Conservation (phyloP, 2,797 vertebrate genomes). For the Tangara arthus region DNA sequence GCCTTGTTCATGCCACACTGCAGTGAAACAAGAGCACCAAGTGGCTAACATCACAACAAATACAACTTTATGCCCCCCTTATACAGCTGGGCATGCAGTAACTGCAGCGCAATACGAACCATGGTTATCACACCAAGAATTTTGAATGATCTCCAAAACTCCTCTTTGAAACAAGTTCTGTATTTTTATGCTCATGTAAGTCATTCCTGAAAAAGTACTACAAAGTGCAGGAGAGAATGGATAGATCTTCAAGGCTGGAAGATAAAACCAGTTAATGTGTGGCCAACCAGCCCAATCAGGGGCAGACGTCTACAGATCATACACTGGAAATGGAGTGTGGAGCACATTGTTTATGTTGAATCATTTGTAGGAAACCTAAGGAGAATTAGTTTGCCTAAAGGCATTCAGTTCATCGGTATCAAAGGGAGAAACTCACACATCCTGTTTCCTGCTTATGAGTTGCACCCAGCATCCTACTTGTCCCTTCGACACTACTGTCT, state of each 20-base stretch:
- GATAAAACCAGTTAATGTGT: not conserved
- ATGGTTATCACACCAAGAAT: not conserved
- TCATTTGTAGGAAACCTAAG: not conserved
- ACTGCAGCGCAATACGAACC: not conserved
- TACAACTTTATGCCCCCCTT: not conserved
- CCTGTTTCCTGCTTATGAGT: not conserved
- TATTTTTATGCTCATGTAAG: not conserved
- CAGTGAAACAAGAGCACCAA: not conserved
- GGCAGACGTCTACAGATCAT: not conserved
- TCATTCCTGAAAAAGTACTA: not conserved
- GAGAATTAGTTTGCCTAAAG: not conserved
- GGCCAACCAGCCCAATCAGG: not conserved
- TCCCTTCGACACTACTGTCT: not conserved
- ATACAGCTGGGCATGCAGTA: not conserved
- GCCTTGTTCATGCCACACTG: not conserved
- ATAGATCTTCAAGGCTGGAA: not conserved
- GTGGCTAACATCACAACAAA: not conserved
- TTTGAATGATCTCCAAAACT: not conserved
- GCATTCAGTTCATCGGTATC: not conserved
- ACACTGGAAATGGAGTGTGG: not conserved
- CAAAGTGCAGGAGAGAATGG: not conserved
- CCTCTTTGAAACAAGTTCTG: not conserved
- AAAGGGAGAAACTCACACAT: not conserved
- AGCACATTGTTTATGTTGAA: not conserved
- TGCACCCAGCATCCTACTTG: not conserved